phyloP scores from a whole-genome alignment of 2,888 invertebrate species.

The Ichneumoninae sp. region DNA sequence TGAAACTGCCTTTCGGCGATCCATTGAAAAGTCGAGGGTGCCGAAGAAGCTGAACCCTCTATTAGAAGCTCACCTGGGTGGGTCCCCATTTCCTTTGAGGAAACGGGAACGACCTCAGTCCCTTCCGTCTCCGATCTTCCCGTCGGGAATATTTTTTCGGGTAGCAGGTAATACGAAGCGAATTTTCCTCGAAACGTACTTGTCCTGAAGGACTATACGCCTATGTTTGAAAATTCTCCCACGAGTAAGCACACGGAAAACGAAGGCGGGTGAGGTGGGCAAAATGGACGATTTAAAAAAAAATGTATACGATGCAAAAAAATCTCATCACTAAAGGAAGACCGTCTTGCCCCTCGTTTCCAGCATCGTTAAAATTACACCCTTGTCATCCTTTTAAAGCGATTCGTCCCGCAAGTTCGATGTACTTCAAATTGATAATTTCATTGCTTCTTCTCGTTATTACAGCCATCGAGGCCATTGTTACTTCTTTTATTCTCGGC shows the following conservation, averaged over 20 bases:
- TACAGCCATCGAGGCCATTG: background rate
- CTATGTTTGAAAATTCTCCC: conserved; percentile 48
- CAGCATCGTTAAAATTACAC: conserved; percentile 29
- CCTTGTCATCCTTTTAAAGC: conserved; percentile 17
- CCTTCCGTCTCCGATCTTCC: conserved; percentile 34
- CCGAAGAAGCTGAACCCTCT: conserved; percentile 38
- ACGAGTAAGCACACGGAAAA: background rate
- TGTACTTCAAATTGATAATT: conserved; percentile 11
- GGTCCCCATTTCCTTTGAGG: conserved; percentile 42
- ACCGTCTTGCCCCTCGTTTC: too few species aligned
- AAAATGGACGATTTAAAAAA: background rate
- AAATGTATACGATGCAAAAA: background rate
- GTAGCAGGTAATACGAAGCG: conserved; percentile 62
- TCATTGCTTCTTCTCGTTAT: background rate
- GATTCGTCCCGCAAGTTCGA: background rate
- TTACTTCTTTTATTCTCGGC: background rate
- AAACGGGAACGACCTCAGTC: conserved; percentile 40
- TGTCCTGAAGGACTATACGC: conserved; percentile 26
- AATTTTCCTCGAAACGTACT: conserved; percentile 44
- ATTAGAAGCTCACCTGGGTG: conserved; percentile 68
- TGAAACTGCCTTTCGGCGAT: conserved; percentile 23
- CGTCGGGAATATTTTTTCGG: conserved; percentile 22
- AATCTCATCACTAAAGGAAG: too few species aligned
- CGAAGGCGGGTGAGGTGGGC: background rate
- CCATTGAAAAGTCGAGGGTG: conserved; percentile 58